Evolutionary conservation across 1,140 invertebrate species (phyloP).

Genomic region (Sitodiplosis mosellana): DNA sequence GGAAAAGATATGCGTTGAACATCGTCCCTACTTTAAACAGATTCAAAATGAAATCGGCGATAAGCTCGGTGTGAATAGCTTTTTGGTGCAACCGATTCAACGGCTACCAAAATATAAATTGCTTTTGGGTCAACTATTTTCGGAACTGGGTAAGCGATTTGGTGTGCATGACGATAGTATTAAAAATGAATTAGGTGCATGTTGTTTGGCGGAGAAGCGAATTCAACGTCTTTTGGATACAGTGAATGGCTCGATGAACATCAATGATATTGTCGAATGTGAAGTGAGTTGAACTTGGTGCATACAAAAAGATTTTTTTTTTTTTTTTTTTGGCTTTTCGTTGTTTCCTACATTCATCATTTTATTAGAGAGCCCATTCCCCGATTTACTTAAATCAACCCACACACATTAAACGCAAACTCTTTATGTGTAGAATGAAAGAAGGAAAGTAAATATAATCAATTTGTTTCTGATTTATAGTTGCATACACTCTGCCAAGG

Average conservation of each 20-base stretch:
- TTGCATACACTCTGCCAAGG: constrained; percentile 23
- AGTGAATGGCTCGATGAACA: constrained; percentile 22
- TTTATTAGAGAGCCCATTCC: too few species aligned
- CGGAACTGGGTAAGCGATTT: constrained; percentile 1
- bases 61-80: constrained; percentile 24
- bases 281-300: constrained; percentile 10
- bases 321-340: background rate
- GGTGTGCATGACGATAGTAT: constrained; percentile 3
- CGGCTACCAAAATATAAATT: constrained; percentile 22
- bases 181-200: constrained; percentile 19
- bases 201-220: constrained; percentile 20
- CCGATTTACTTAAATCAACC: too few species aligned
- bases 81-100: constrained; percentile 22
- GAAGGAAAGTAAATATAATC: too few species aligned
- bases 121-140: constrained; percentile 16
- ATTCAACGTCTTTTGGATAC: constrained; percentile 17
- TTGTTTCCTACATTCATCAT: too few species aligned
- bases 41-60: constrained; percentile 20
- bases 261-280: constrained; percentile 23
- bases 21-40: constrained; percentile 9
- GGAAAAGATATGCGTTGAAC: constrained; percentile 15
- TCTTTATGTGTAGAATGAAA: too few species aligned
- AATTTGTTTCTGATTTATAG: too few species aligned
- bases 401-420: too few species aligned
- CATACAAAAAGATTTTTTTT: background rate